Evolutionary conservation across 1,140 invertebrate genomes (phyloP).

Genomic region (Aphaenogaster ashmeadi): DNA sequence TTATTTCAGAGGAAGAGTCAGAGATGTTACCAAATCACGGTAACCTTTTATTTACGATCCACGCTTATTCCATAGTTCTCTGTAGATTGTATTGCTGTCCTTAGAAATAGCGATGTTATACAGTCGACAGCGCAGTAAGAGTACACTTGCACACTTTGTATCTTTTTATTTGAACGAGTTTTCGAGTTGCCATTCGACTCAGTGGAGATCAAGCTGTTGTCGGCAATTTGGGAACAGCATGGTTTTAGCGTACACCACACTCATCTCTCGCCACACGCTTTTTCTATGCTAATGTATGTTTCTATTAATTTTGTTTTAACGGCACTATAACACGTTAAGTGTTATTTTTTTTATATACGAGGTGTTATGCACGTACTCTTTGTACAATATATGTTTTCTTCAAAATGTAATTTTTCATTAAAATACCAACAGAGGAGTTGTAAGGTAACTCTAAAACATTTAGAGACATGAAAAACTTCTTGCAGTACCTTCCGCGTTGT

Average conservation of each 20-base stretch:
- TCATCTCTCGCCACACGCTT: conserved; percentile 40
- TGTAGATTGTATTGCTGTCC: conserved; percentile 66
- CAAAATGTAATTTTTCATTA: conserved; percentile 40
- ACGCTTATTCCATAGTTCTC: conserved; percentile 77
- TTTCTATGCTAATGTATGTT: conserved; percentile 19
- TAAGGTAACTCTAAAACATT: conserved; percentile 56
- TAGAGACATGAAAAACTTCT: conserved; percentile 47
- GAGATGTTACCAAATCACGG: conserved; percentile 87
- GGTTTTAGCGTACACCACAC: conserved; percentile 40
- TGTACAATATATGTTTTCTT: conserved; percentile 27
- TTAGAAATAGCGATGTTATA: conserved; percentile 69
- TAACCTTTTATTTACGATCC: conserved; percentile 84
- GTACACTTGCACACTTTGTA: conserved; percentile 50
- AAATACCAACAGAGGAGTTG: conserved; percentile 27
- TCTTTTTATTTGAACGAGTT: conserved; percentile 31
- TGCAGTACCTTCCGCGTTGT: not conserved
- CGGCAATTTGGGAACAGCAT: conserved; percentile 17
- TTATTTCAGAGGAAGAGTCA: conserved; percentile 87
- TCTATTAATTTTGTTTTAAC: conserved; percentile 3
- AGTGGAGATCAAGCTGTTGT: not conserved
- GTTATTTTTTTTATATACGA: conserved; percentile 29
- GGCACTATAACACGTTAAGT: conserved; percentile 42
- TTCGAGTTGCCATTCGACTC: not conserved
- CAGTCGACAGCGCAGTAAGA: conserved; percentile 42
- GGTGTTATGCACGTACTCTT: conserved; percentile 17